phyloP scores from a whole-genome alignment of 2,797 vertebrate genomes.

The Enoplosus armatus region DNA sequence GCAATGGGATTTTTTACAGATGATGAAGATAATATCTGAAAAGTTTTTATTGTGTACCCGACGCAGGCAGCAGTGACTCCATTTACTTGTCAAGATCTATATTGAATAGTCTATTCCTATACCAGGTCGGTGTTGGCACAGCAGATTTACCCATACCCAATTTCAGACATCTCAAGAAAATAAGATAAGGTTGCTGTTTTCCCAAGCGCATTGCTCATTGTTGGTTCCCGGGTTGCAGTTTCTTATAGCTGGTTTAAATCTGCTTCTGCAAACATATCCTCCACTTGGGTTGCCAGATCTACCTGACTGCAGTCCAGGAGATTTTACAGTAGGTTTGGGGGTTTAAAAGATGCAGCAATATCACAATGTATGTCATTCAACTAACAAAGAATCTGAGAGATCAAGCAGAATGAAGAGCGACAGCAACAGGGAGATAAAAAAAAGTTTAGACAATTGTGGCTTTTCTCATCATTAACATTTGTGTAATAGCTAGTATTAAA shows the following conservation, averaged over 20 bases:
- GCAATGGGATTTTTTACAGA: not conserved
- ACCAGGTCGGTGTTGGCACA: conserved; percentile 31
- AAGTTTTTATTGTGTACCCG: conserved; percentile 51
- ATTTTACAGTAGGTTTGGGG: not conserved
- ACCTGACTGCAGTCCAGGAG: conserved; percentile 8
- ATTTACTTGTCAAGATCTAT: conserved; percentile 55
- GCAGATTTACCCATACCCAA: conserved; percentile 29
- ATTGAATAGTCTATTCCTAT: conserved; percentile 23
- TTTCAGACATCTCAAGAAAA: conserved; percentile 49
- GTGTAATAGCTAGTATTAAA: not conserved
- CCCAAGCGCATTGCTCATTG: conserved; percentile 13
- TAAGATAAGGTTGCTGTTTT: conserved; percentile 44
- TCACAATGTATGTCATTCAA: not conserved
- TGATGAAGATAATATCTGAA: conserved; percentile 56
- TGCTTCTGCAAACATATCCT: conserved; percentile 22
- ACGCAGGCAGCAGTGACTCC: conserved; percentile 46
- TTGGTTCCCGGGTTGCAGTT: conserved; percentile 17
- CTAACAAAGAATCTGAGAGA: not conserved
- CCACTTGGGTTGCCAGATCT: not conserved
- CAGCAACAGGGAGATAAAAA: not conserved
- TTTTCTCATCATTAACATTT: not conserved
- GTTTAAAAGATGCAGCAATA: not conserved
- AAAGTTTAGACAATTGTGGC: not conserved
- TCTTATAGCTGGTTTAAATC: conserved; percentile 16
- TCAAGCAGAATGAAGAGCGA: conserved; percentile 18